phyloP scores from a whole-genome alignment of 2,113 vertebrate genomes.

The Cyprinodon variegatus region DNA sequence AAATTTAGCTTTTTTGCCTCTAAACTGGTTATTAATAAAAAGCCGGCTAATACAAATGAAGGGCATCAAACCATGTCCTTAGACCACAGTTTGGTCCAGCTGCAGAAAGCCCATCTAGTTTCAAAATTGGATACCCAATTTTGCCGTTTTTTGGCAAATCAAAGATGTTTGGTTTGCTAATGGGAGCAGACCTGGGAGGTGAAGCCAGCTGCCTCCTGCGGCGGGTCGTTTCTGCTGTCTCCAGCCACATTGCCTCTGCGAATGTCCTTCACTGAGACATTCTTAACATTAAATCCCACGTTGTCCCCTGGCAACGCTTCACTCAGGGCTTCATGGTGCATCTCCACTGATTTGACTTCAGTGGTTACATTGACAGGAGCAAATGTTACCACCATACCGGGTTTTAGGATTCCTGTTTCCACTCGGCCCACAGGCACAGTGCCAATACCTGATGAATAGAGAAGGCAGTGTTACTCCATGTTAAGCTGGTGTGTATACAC shows the following conservation, averaged over 20 bases:
- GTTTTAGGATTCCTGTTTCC: slow-evolving; percentile 89
- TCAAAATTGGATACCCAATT: neutral
- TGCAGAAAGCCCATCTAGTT: neutral
- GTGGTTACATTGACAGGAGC: slow-evolving; percentile 92
- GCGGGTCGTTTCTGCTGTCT: slow-evolving; percentile 94
- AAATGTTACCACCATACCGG: slow-evolving; percentile 92
- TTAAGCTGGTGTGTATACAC: neutral
- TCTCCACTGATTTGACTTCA: slow-evolving; percentile 94
- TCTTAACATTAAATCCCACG: slow-evolving; percentile 91
- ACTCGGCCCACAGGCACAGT: slow-evolving; percentile 93
- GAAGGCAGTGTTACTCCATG: neutral
- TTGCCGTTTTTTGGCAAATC: neutral
- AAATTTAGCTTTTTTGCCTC: neutral
- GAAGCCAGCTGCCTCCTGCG: slow-evolving; percentile 89
- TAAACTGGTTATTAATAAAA: neutral
- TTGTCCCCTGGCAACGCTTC: slow-evolving; percentile 91
- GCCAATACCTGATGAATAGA: slow-evolving; percentile 82
- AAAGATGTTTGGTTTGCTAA: neutral
- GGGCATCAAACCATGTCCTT: neutral
- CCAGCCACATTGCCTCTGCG: slow-evolving; percentile 94
- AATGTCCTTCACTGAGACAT: slow-evolving; percentile 91
- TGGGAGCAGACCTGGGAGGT: slow-evolving; percentile 86
- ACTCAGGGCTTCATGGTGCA: slow-evolving; percentile 88
- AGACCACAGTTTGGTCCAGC: neutral
- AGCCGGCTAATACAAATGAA: neutral